These are phyloP conservation scores for Apostichopus leukothele DNA, from an alignment of 53 echinoderm and acorn worm genomes.

Conservation along the genomic window DNA sequence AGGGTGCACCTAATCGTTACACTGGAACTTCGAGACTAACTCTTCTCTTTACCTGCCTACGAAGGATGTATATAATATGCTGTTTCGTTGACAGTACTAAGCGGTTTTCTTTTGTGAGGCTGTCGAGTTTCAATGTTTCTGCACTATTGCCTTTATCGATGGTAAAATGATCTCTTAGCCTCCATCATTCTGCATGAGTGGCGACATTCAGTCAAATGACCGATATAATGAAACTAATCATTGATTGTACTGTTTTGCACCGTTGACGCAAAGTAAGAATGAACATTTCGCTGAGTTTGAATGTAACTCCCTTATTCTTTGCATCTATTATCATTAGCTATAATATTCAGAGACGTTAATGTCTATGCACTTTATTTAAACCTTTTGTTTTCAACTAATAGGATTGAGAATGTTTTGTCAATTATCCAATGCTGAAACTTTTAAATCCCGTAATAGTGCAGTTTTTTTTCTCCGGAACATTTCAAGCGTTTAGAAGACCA, in stretches of 20 bases:
- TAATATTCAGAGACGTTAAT: too few species aligned
- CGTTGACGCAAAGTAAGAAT: background rate
- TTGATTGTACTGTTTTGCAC: background rate
- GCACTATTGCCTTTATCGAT: slow-evolving; percentile 21
- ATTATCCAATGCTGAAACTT: too few species aligned
- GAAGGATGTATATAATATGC: background rate
- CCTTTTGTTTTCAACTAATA: too few species aligned
- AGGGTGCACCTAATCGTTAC: background rate
- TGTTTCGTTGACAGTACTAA: background rate
- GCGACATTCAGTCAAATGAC: background rate
- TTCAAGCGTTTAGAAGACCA: too few species aligned
- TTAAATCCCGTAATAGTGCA: too few species aligned
- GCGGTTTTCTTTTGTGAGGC: slow-evolving; percentile 3
- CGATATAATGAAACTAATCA: background rate
- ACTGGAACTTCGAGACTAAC: background rate
- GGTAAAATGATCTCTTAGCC: background rate
- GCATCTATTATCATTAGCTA: background rate
- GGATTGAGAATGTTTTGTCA: too few species aligned
- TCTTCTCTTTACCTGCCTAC: background rate
- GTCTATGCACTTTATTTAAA: too few species aligned
- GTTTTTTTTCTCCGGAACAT: too few species aligned
- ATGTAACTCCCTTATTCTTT: background rate
- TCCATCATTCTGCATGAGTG: background rate
- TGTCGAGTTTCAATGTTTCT: slow-evolving; percentile 12
- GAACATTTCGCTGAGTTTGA: background rate